phyloP scores from a whole-genome alignment of 2,113 vertebrate genomes.

The Aspiorhynchus laticeps region DNA sequence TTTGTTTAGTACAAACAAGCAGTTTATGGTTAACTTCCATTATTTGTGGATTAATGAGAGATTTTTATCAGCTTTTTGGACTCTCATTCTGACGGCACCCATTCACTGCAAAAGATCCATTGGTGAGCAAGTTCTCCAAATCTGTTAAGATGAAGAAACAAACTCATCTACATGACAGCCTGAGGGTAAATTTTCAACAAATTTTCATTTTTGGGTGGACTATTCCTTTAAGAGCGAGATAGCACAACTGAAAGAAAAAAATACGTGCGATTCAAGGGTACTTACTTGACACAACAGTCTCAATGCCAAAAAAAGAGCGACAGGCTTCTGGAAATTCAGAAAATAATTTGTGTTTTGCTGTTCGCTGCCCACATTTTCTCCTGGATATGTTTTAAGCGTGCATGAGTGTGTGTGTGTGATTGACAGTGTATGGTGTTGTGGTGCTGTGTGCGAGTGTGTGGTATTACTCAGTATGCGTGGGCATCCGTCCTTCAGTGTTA shows the following conservation, averaged over 20 bases:
- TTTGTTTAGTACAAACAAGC: too few species aligned
- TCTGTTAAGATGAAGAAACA: not conserved
- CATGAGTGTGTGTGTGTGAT: slow-evolving; percentile 21
- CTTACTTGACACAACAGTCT: not conserved
- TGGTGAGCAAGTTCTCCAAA: not conserved
- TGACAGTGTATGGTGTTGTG: slow-evolving; percentile 12
- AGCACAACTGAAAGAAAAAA: not conserved
- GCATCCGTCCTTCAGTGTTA: slow-evolving; percentile 45
- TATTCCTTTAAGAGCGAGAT: not conserved
- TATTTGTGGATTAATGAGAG: too few species aligned
- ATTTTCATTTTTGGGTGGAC: not conserved
- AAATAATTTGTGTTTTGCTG: slow-evolving; percentile 4
- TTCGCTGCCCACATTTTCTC: slow-evolving; percentile 3
- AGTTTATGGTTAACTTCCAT: too few species aligned
- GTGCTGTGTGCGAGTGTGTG: slow-evolving; percentile 32
- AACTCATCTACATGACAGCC: not conserved
- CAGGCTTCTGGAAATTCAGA: slow-evolving; percentile 9
- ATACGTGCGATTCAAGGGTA: not conserved
- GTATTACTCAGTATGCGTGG: slow-evolving; percentile 47
- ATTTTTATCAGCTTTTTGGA: too few species aligned
- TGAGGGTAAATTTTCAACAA: not conserved
- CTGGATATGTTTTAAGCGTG: slow-evolving; percentile 31
- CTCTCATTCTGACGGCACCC: too few species aligned
- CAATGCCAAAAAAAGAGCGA: not conserved
- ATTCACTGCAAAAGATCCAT: not conserved